These are phyloP conservation scores for Eumacrocentrus americanus DNA, from an alignment of 2,888 invertebrate genomes.

Conservation along the genomic window DNA sequence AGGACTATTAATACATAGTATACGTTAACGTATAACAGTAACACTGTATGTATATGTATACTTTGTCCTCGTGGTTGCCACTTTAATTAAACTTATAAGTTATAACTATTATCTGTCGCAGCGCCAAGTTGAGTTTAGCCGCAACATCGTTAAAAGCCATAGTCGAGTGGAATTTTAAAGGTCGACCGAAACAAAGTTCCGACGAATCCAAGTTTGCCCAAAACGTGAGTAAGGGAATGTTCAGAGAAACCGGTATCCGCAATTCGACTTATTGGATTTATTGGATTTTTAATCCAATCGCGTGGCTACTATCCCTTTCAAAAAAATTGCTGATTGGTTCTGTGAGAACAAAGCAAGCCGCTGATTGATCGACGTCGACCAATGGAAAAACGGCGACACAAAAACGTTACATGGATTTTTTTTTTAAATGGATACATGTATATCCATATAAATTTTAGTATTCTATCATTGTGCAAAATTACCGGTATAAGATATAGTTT, in stretches of 20 bases:
- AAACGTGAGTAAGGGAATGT: not conserved
- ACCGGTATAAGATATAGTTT: no score
- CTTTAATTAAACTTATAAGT: constrained; percentile 49
- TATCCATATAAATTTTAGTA: not conserved
- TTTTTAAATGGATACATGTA: not conserved
- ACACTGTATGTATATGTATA: not conserved
- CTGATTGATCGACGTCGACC: no score
- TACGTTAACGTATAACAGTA: no score
- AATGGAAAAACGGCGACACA: not conserved
- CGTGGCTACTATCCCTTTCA: no score
- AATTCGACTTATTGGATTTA: no score
- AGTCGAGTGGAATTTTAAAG: constrained; percentile 41
- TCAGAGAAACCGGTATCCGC: no score
- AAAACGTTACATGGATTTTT: not conserved
- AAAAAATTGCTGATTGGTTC: no score
- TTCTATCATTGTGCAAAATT: no score
- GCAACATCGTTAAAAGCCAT: constrained; percentile 40
- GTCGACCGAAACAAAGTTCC: constrained; percentile 37
- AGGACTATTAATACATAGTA: constrained; percentile 5
- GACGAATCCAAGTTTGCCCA: constrained; percentile 3
- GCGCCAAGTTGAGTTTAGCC: constrained; percentile 40
- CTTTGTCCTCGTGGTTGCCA: constrained; percentile 19
- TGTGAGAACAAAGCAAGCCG: no score
- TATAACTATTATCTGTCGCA: constrained; percentile 43
- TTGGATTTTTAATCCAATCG: no score